Evolutionary conservation across 2,888 invertebrate species (phyloP), one percentile per base, ranked within the genome.

Genomic region (Neria commutata): DNA sequence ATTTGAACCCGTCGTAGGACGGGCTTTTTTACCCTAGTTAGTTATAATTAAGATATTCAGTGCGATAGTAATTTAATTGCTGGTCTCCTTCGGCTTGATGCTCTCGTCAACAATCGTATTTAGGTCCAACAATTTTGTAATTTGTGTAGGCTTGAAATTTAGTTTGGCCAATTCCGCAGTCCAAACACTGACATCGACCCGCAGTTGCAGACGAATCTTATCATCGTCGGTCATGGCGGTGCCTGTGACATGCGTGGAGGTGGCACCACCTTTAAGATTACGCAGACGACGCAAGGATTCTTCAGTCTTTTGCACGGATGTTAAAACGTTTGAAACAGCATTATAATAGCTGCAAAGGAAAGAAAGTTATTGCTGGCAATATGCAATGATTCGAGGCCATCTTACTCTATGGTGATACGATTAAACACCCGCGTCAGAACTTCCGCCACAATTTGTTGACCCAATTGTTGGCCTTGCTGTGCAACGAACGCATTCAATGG

Each of bases 301-400:
- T 78, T 98, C 97, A 68, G 97, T 98, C 83, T 92, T 95, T 79
- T 93, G 92, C 10, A 98, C 96, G 1, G 96, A 95, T 47, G 90
- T 92, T 63, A 98, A 83, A 1, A 98, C 95, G 81, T 96, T 95
- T 71, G 88, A 87, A 16, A 95, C 93, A 61, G 91, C 87, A 69
- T 84, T 85, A 74, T 86, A 86, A 81, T 92, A 92, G 71, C 87
- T 87, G 75, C 3, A 55, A 59, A 58, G 50, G 45, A 11, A 29
- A 46, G 17, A 37, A 1, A 19, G 29, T 34, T 2, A 3, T 1
- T 14, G 34, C 16, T 10, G 2, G 33, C 37, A 29, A 46, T 40
- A 37, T 55, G 33, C 16, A 48, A 10, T 23, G n/a, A n/a, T n/a
- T n/a, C 1, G 42, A 17, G 4, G 1, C 2, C 11, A 72, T 85